phyloP scores from a whole-genome alignment of 2,888 invertebrate genomes.

The Morpho deidamia region DNA sequence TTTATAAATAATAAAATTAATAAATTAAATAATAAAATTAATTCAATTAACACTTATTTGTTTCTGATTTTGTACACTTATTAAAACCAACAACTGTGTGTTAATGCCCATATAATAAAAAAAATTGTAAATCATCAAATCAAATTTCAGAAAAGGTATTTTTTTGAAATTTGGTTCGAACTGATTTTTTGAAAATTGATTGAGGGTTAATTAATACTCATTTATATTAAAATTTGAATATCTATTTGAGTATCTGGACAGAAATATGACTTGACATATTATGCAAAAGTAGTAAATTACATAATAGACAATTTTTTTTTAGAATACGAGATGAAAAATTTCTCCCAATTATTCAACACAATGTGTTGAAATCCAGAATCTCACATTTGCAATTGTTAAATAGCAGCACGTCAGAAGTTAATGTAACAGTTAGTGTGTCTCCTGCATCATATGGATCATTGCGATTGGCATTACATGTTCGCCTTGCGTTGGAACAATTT shows the following conservation, averaged over 20 bases:
- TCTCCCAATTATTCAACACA: constrained; percentile 89
- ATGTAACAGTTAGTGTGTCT: constrained; percentile 83
- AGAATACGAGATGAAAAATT: constrained; percentile 83
- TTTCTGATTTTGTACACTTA: neutral
- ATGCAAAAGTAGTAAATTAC: no score
- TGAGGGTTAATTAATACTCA: no score
- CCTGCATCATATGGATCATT: constrained; percentile 90
- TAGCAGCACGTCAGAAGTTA: constrained; percentile 77
- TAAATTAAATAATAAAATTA: neutral
- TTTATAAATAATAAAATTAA: neutral
- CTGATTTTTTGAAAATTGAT: no score
- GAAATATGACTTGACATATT: no score
- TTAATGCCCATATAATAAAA: no score
- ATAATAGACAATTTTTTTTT: no score
- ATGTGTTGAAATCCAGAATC: constrained; percentile 88
- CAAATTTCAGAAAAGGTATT: no score
- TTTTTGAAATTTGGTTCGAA: no score
- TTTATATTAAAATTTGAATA: no score
- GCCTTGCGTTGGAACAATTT: constrained; percentile 84
- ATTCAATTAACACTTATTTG: neutral
- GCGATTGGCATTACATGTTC: constrained; percentile 86
- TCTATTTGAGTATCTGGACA: no score
- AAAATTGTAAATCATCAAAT: no score
- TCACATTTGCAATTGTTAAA: constrained; percentile 85
- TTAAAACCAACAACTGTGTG: no score